These are phyloP conservation scores for Bombus polaris DNA, from an alignment of 1,140 invertebrate species.

Conservation along the genomic window DNA sequence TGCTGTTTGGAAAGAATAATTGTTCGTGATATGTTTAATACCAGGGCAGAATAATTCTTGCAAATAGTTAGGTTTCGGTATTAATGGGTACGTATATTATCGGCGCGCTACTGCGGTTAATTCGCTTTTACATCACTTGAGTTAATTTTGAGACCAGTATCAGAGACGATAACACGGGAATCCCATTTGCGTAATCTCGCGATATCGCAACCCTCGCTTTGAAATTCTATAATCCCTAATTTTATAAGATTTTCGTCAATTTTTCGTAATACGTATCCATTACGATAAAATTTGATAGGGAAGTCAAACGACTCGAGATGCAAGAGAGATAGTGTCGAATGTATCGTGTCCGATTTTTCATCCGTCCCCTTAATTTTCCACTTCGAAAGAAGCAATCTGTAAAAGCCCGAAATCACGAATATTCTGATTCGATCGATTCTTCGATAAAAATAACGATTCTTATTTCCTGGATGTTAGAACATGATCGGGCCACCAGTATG, in stretches of 20 bases:
- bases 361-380: too few species aligned
- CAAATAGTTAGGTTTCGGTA: not conserved
- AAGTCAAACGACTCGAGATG: too few species aligned
- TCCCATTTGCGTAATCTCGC: slow-evolving; percentile 36
- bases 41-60: not conserved
- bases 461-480: too few species aligned
- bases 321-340: too few species aligned
- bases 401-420: too few species aligned
- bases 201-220: not conserved
- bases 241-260: not conserved
- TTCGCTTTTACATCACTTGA: slow-evolving; percentile 20
- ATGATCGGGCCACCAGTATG: too few species aligned
- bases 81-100: not conserved
- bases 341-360: too few species aligned
- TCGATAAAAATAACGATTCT: too few species aligned
- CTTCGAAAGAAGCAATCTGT: too few species aligned
- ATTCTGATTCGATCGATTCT: too few species aligned
- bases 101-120: not conserved
- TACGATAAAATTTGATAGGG: too few species aligned
- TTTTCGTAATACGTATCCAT: not conserved
- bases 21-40: not conserved
- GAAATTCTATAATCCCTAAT: slow-evolving; percentile 1
- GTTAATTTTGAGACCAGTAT: slow-evolving; percentile 28
- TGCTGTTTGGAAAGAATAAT: not conserved
- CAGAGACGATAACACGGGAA: slow-evolving; percentile 21